Conservation (phyloP, 2,888 invertebrate species). For the Nineta flava region DNA sequence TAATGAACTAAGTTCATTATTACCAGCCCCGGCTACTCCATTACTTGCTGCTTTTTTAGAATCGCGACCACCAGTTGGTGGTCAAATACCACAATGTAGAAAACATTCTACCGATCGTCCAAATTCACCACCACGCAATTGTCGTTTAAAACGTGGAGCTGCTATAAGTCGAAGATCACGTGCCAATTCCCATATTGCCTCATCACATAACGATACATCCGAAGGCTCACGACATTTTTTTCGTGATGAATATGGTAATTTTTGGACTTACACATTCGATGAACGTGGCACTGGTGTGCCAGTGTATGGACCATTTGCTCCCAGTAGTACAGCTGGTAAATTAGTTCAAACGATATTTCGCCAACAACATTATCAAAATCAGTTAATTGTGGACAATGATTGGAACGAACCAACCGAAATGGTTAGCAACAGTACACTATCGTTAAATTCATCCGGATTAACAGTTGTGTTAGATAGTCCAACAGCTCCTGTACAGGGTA, state of each 20-base stretch:
- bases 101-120: not conserved
- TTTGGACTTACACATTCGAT: conserved; percentile 77
- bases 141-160: conserved; percentile 15
- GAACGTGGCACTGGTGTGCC: conserved; percentile 45
- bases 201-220: conserved; percentile 64
- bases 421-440: conserved; percentile 31
- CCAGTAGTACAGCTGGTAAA: conserved; percentile 21
- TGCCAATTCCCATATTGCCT: conserved; percentile 43
- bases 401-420: conserved; percentile 26
- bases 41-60: conserved; percentile 47
- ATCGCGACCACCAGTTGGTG: conserved; percentile 38
- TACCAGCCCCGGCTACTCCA: conserved; percentile 42
- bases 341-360: conserved; percentile 21
- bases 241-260: conserved; percentile 71
- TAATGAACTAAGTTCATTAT: conserved; percentile 45
- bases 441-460: conserved; percentile 27
- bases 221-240: conserved; percentile 78
- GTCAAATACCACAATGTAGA: conserved; percentile 13
- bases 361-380: conserved; percentile 18
- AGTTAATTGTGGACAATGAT: conserved; percentile 9
- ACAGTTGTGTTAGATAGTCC: conserved; percentile 28
- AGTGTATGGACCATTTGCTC: conserved; percentile 11
- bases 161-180: conserved; percentile 1
- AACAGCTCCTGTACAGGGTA: conserved; percentile 21
- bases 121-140: conserved; percentile 6